These are phyloP conservation scores for Bombus confusus DNA, from an alignment of 1,140 invertebrate genomes.

Conservation along the genomic window DNA sequence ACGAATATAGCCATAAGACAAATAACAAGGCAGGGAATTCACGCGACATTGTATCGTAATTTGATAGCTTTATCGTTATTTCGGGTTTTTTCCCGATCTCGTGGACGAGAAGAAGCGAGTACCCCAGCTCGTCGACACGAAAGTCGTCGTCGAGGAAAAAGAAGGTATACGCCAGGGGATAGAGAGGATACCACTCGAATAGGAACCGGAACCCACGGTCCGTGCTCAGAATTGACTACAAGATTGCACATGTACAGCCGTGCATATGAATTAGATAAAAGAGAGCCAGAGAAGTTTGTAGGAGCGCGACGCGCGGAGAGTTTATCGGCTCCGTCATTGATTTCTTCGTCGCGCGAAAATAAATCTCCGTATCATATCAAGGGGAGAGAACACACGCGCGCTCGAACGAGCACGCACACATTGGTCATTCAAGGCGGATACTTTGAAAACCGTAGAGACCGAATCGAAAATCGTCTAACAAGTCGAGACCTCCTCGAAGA, in stretches of 20 bases:
- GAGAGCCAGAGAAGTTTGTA: constrained; percentile 34
- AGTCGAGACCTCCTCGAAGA: background rate
- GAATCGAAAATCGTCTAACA: constrained; percentile 37
- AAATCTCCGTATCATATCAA: constrained; percentile 49
- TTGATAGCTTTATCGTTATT: background rate
- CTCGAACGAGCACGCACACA: background rate
- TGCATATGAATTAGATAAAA: constrained; percentile 73
- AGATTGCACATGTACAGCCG: constrained; percentile 67
- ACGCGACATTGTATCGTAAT: background rate
- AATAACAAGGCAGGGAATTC: background rate
- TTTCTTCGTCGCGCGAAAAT: constrained; percentile 61
- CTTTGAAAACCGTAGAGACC: constrained; percentile 45
- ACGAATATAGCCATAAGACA: background rate
- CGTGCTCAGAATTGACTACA: constrained; percentile 77
- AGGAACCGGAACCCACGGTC: constrained; percentile 77
- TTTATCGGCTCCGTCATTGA: constrained; percentile 64
- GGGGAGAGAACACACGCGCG: background rate
- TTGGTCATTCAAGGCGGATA: background rate
- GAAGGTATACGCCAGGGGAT: constrained; percentile 33
- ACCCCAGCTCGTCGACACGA: background rate
- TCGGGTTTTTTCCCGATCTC: too few relatives aligned
- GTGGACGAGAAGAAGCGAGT: background rate
- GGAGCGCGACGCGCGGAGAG: constrained; percentile 10
- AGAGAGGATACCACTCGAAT: constrained; percentile 67
- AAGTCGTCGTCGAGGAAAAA: background rate